Evolutionary conservation across 2,888 invertebrate species (phyloP).

Genomic region (Malthinus seriepunctatus): DNA sequence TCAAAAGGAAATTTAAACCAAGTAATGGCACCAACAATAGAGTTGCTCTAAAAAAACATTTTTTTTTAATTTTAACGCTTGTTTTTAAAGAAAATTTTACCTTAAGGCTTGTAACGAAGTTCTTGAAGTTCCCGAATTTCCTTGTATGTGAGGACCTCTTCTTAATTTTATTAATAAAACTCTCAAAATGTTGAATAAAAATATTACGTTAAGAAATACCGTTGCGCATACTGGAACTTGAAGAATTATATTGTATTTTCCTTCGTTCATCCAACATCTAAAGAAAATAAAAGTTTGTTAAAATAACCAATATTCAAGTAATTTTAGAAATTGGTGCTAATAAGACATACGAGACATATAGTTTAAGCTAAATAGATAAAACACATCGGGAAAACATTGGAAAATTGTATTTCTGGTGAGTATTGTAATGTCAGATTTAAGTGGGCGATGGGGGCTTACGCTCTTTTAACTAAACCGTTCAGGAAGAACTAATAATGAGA

Average conservation of each 20-base stretch:
- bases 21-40: slow-evolving; percentile 87
- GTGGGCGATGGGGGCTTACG: no score
- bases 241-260: slow-evolving; percentile 71
- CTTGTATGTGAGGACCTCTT: slow-evolving; percentile 67
- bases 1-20: slow-evolving; percentile 88
- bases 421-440: no score
- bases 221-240: slow-evolving; percentile 78
- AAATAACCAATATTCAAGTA: no score
- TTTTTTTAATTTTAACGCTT: no score
- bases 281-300: slow-evolving; percentile 29
- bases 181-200: slow-evolving; percentile 88
- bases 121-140: slow-evolving; percentile 64
- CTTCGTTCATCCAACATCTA: slow-evolving; percentile 61
- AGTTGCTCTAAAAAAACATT: slow-evolving; percentile 66
- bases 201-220: slow-evolving; percentile 79
- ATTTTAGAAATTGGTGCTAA: no score
- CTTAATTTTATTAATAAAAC: slow-evolving; percentile 82
- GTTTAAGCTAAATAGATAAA: no score
- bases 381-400: no score
- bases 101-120: slow-evolving; percentile 77
- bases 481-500: no score
- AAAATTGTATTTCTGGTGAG: no score
- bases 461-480: no score
- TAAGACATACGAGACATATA: no score
- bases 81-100: slow-evolving; percentile 56